Percentiles rank a stretch among this genome's conserved stretches.
Conservation (phyloP, 2,888 invertebrate genomes). For the Meta bourneti region DNA sequence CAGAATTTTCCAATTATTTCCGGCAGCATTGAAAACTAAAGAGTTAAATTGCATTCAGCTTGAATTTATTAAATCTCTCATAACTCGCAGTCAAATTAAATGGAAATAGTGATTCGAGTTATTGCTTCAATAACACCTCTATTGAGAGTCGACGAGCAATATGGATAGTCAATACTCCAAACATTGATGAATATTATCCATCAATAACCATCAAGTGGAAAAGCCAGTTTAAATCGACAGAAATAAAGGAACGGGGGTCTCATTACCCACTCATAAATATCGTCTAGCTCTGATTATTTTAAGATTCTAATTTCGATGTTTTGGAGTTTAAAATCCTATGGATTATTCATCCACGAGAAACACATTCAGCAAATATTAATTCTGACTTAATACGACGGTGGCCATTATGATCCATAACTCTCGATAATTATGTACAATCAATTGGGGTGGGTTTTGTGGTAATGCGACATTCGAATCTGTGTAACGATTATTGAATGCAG, state of each 20-base stretch:
- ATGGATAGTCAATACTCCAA: background rate
- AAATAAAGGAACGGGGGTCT: background rate
- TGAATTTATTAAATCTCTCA: too few species aligned
- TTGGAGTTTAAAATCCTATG: background rate
- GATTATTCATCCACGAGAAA: background rate
- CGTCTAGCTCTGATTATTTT: background rate
- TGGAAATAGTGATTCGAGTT: too few species aligned
- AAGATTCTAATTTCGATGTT: background rate
- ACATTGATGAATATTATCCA: background rate
- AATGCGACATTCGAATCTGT: background rate
- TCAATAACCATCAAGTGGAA: background rate
- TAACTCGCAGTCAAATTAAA: too few species aligned
- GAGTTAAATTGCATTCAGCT: too few species aligned
- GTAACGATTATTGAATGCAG: background rate
- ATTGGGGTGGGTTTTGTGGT: background rate
- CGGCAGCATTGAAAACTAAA: too few species aligned
- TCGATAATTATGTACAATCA: background rate
- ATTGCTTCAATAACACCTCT: too few species aligned
- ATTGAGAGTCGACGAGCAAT: too few species aligned
- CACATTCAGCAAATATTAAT: background rate
- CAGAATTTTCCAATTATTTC: too few species aligned
- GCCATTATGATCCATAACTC: background rate
- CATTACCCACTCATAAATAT: background rate
- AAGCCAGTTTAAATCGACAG: background rate
- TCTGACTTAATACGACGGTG: background rate